These are phyloP conservation scores for Drosophila rufa DNA, from an alignment of 1,140 invertebrate genomes.

Conservation along the genomic window DNA sequence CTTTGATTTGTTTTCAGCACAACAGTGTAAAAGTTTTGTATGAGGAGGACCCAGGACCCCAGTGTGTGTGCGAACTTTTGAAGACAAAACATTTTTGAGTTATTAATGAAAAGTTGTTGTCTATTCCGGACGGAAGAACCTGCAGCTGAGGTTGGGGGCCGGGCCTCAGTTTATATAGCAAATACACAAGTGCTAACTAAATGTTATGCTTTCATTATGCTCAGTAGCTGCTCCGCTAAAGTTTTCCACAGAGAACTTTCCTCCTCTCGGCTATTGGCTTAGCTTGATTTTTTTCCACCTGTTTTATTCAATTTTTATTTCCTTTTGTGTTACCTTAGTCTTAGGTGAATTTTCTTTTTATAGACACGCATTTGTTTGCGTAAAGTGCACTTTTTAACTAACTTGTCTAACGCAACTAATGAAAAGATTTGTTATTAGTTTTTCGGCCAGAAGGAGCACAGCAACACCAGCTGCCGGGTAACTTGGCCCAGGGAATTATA, in stretches of 20 bases:
- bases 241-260: conserved; percentile 31
- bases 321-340: background rate
- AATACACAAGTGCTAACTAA: conserved; percentile 80
- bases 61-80: conserved; percentile 53
- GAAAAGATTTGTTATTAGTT: conserved; percentile 83
- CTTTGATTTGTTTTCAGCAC: conserved; percentile 78
- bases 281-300: conserved; percentile 44
- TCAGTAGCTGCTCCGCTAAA: conserved; percentile 46
- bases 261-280: conserved; percentile 66
- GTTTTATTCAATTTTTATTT: conserved; percentile 6
- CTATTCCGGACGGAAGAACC: conserved; percentile 27
- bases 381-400: conserved; percentile 80
- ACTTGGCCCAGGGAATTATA: conserved; percentile 65
- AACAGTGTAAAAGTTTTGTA: conserved; percentile 54
- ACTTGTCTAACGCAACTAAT: conserved; percentile 82
- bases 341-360: conserved; percentile 21
- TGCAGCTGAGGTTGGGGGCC: background rate
- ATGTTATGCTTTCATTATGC: conserved; percentile 83
- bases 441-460: conserved; percentile 42
- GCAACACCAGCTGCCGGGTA: conserved; percentile 37
- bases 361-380: conserved; percentile 68
- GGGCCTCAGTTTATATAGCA: conserved; percentile 48
- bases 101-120: conserved; percentile 79
- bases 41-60: conserved; percentile 1
- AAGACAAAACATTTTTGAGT: conserved; percentile 80